phyloP scores from a whole-genome alignment of 2,888 invertebrate species.

The Hemicrepidius hirtus region DNA sequence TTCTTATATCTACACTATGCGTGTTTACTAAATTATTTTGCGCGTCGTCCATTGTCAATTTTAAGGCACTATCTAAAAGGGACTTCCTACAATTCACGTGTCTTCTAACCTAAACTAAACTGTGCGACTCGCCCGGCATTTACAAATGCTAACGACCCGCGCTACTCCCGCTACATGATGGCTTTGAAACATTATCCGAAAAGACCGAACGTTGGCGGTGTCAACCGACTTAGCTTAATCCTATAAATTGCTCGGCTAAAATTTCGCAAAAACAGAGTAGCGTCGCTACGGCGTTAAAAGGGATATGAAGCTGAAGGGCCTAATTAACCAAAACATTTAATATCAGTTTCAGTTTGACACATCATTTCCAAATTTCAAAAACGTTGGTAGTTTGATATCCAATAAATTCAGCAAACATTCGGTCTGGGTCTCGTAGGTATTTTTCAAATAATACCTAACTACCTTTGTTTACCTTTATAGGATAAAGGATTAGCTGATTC shows the following conservation, averaged over 20 bases:
- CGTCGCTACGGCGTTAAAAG: no score
- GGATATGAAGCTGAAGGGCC: no score
- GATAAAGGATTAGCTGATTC: no score
- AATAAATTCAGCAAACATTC: no score
- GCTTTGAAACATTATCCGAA: slow-evolving; percentile 6
- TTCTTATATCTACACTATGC: slow-evolving; percentile 33
- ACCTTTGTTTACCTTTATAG: no score
- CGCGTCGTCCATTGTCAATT: slow-evolving; percentile 43
- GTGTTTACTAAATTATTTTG: slow-evolving; percentile 41
- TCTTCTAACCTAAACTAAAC: slow-evolving; percentile 14
- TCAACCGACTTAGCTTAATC: neutral
- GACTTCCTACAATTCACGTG: slow-evolving; percentile 14
- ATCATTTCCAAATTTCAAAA: no score
- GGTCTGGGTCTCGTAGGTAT: no score
- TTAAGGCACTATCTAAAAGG: slow-evolving; percentile 5
- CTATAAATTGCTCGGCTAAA: neutral
- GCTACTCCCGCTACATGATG: slow-evolving; percentile 8
- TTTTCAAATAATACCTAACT: no score
- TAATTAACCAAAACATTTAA: no score
- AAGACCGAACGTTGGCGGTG: slow-evolving; percentile 14
- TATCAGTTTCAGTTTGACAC: no score
- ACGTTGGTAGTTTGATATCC: no score
- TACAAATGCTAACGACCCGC: slow-evolving; percentile 39
- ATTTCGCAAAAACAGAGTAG: neutral
- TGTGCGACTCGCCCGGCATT: slow-evolving; percentile 20